These are phyloP conservation scores for Hyperoodon ampullatus DNA, from an alignment of 2,113 vertebrate genomes.

Conservation along the genomic window DNA sequence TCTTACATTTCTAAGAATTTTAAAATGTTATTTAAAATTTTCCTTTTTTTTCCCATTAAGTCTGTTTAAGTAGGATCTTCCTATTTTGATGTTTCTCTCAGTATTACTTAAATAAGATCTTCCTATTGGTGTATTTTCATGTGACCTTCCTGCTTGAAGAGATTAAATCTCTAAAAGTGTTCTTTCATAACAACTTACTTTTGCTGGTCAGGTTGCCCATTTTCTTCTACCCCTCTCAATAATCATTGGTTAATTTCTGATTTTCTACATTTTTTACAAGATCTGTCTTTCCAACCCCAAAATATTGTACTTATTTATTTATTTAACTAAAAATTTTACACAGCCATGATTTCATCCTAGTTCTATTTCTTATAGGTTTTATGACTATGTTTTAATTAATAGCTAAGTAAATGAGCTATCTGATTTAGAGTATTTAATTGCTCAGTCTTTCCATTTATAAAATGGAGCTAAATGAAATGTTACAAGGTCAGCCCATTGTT, in stretches of 20 bases:
- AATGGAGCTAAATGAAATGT: neutral
- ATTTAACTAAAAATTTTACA: neutral
- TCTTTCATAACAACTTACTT: neutral
- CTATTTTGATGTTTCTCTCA: neutral
- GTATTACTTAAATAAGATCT: neutral
- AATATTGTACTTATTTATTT: neutral
- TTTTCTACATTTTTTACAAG: conserved; percentile 67
- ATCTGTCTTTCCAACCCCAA: neutral
- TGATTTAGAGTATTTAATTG: neutral
- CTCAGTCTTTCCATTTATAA: neutral
- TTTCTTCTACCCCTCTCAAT: neutral
- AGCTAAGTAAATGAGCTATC: neutral
- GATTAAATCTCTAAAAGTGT: neutral
- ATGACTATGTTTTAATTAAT: neutral
- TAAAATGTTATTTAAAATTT: neutral
- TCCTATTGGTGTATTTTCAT: neutral
- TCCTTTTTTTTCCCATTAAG: neutral
- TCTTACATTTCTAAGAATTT: neutral
- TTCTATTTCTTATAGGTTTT: neutral
- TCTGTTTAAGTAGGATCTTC: neutral
- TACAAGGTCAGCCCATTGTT: neutral
- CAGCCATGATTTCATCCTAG: neutral
- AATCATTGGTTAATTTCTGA: conserved; percentile 38
- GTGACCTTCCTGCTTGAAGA: neutral
- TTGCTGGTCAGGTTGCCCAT: neutral